These are phyloP conservation scores for Hylia prasina DNA, from an alignment of 2,113 vertebrate species.

Conservation along the genomic window DNA sequence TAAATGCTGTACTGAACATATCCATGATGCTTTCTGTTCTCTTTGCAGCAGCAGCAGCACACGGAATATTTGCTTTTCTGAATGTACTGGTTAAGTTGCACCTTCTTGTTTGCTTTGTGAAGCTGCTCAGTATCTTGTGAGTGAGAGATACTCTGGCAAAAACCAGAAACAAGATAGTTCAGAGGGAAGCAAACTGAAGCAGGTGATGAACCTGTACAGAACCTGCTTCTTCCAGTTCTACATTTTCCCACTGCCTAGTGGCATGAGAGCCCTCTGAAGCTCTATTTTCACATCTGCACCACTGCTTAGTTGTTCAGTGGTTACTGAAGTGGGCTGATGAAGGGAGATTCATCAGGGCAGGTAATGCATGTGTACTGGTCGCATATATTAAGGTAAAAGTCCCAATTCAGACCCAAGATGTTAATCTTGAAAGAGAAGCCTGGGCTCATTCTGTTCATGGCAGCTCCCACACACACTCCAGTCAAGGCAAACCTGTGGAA, in stretches of 20 bases:
- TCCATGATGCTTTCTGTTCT: not conserved
- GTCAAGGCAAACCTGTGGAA: not conserved
- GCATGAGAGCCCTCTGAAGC: not conserved
- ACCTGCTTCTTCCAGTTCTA: not conserved
- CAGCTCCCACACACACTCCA: rapidly evolving
- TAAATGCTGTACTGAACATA: not conserved
- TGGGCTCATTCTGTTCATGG: not conserved
- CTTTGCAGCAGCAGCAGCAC: not conserved
- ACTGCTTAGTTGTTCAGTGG: not conserved
- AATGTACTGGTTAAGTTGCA: rapidly evolving
- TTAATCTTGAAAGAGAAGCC: not conserved
- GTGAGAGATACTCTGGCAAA: not conserved
- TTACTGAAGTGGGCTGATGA: not conserved
- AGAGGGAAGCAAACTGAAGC: not conserved
- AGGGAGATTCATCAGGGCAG: not conserved
- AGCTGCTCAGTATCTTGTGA: not conserved
- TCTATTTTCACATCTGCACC: not conserved
- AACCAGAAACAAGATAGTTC: not conserved
- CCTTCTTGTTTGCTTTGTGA: not conserved
- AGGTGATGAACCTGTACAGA: not conserved
- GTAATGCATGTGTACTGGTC: not conserved
- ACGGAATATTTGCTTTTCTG: not conserved
- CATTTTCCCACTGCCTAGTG: not conserved
- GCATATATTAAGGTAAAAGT: not conserved
- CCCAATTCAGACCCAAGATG: not conserved